phyloP scores from a whole-genome alignment of 2,113 vertebrate species.

The Nerophis ophidion region DNA sequence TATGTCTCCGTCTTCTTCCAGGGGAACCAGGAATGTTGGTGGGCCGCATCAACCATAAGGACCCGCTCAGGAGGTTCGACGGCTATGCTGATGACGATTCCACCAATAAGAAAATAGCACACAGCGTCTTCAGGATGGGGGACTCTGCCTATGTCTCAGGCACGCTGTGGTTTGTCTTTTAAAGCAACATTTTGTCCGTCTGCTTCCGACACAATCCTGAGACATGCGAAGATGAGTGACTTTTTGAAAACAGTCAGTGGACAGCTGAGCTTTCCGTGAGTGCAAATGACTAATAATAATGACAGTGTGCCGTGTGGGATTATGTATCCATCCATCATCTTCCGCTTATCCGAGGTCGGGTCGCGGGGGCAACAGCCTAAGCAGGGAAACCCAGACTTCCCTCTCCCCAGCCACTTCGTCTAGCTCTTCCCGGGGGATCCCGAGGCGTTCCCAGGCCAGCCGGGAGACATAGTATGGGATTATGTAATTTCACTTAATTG shows the following conservation, averaged over 20 bases:
- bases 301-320: too few species aligned
- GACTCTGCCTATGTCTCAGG: constrained; percentile 85
- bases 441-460: too few species aligned
- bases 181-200: not conserved
- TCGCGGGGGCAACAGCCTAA: too few species aligned
- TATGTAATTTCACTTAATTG: too few species aligned
- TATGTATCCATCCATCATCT: too few species aligned
- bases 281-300: too few species aligned
- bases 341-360: too few species aligned
- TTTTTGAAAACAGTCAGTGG: not conserved
- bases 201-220: not conserved
- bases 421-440: too few species aligned
- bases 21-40: constrained; percentile 81
- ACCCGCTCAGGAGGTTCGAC: constrained; percentile 83
- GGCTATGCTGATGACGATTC: constrained; percentile 77
- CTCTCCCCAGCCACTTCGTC: too few species aligned
- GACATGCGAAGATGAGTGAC: not conserved
- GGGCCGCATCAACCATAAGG: constrained; percentile 75
- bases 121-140: constrained; percentile 75
- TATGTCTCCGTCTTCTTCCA: constrained; percentile 27
- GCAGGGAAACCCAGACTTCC: too few species aligned
- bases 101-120: constrained; percentile 76
- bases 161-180: constrained; percentile 22
- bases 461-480: too few species aligned
- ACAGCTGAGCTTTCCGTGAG: not conserved